phyloP scores from a whole-genome alignment of 2,113 vertebrate genomes.

The Stictonetta naevosa region DNA sequence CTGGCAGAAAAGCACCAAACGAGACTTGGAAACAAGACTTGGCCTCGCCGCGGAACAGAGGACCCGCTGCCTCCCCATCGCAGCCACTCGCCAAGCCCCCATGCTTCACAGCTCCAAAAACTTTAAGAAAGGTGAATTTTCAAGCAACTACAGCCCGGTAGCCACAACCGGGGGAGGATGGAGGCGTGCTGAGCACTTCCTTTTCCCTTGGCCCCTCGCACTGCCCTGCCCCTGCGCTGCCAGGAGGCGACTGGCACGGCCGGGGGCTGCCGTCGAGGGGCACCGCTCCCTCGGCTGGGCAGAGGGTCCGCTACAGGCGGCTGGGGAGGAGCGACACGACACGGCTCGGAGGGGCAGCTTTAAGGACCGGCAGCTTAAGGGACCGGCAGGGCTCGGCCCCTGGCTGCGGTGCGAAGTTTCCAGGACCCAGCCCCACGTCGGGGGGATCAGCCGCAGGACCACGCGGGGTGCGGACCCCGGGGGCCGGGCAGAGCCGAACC shows the following conservation, averaged over 20 bases:
- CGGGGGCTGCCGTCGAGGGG: not conserved
- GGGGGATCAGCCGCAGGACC: too few species aligned
- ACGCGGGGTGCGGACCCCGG: too few species aligned
- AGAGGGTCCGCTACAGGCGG: too few species aligned
- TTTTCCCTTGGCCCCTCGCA: not conserved
- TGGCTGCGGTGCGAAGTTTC: too few species aligned
- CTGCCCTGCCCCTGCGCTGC: not conserved
- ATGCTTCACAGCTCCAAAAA: not conserved
- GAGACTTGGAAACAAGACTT: not conserved
- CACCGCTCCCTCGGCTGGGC: not conserved
- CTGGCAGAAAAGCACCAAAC: not conserved
- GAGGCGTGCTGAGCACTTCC: accelerated
- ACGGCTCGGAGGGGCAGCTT: too few species aligned
- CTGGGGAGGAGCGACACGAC: too few species aligned
- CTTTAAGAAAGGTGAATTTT: not conserved
- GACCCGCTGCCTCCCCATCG: not conserved
- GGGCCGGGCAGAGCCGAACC: too few species aligned
- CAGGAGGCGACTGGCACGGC: not conserved
- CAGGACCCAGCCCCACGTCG: too few species aligned
- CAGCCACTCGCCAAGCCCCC: not conserved
- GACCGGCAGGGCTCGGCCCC: too few species aligned
- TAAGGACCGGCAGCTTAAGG: too few species aligned
- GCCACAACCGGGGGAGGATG: not conserved
- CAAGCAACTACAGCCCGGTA: accelerated
- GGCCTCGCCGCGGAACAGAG: not conserved